Evolutionary conservation across 2,888 invertebrate species (phyloP), one percentile per base, ranked within the genome.

Genomic region (Drosophila kanekoi): DNA sequence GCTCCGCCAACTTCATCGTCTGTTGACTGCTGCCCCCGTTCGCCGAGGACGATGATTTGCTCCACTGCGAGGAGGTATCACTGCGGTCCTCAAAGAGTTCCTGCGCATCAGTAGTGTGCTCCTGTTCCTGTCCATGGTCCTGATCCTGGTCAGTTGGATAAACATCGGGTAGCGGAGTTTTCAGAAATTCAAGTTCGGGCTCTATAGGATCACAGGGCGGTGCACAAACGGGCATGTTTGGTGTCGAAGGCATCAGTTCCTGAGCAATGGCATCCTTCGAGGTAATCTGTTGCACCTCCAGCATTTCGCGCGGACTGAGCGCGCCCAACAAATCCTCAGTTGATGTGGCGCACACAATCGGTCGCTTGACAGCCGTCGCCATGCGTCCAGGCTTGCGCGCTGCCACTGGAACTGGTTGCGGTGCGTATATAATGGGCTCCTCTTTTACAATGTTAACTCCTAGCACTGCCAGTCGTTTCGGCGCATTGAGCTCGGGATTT

Each of bases 401-500:
- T 1, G 68, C 73, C 10, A 88, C 79, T 20, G 88, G 90, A 88
- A 95, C 94, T 58, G 95, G 95, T 72, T 94, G 92, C 1, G 95
- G 94, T 14, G 95, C 93, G 69, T 95, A 94, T 87, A 97, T 96
- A 43, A 97, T 94, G 56, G 95, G 96, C 90, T 96, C 95, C 52
- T 82, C 85, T 45, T 81, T 90, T 0, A 61, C 57, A 8, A 62
- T 49, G 18, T 33, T 38, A 4, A 40, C 18, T 16, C 60, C 35
- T 16, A 43, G 52, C 1, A 28, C 14, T 10, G 62, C 0, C 93
- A 14, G 14, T 1, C 87, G 69, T 20, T 47, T 57, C 0, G 90
- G 92, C 84, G 94, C 93, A 92, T 96, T 96, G 60, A 97, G 93
- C 90, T 97, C 96, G 32, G 95, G 94, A 92, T 96, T 96, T 93